phyloP scores from a whole-genome alignment of 37 sponge, comb jelly and placozoan species.

The Lycopodina hypogea region DNA sequence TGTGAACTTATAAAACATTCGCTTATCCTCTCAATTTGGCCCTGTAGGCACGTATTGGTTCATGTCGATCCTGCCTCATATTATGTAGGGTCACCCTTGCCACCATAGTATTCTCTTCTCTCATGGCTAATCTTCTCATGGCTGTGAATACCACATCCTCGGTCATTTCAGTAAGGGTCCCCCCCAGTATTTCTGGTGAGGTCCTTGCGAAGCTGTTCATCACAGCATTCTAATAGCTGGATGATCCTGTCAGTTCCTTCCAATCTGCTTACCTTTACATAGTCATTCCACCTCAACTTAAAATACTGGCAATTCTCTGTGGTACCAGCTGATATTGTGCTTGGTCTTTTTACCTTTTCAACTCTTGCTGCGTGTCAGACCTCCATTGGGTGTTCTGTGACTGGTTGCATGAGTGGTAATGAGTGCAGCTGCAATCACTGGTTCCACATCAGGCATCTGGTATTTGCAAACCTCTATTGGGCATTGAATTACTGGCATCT shows the following conservation, averaged over 20 bases:
- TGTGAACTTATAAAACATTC: conserved; percentile 21
- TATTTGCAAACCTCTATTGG: conserved; percentile 42
- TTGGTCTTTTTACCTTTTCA: conserved; percentile 35
- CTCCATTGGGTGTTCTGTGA: not conserved
- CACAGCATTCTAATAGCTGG: no score
- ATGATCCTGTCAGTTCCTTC: no score
- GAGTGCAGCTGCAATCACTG: no score
- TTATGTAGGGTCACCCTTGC: no score
- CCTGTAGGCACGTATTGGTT: conserved; percentile 37
- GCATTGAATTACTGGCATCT: no score
- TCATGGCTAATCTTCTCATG: conserved; percentile 23
- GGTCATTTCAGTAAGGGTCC: no score
- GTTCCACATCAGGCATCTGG: conserved; percentile 27
- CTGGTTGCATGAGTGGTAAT: conserved; percentile 33
- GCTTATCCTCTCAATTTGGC: conserved; percentile 31
- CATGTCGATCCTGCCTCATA: conserved; percentile 52
- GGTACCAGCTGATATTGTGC: conserved; percentile 34
- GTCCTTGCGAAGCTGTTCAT: conserved; percentile 43
- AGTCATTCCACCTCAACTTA: conserved; percentile 38
- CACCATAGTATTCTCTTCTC: no score
- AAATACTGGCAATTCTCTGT: conserved; percentile 41
- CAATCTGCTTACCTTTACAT: no score
- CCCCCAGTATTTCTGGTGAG: conserved; percentile 41
- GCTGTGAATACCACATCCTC: conserved; percentile 23
- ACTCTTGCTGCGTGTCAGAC: conserved; percentile 4